A percentile compares a stretch with the other conserved stretches of the same genome.
These are phyloP conservation scores for Myotis myotis DNA, from an alignment of 2,797 vertebrate genomes.

Conservation along the genomic window DNA sequence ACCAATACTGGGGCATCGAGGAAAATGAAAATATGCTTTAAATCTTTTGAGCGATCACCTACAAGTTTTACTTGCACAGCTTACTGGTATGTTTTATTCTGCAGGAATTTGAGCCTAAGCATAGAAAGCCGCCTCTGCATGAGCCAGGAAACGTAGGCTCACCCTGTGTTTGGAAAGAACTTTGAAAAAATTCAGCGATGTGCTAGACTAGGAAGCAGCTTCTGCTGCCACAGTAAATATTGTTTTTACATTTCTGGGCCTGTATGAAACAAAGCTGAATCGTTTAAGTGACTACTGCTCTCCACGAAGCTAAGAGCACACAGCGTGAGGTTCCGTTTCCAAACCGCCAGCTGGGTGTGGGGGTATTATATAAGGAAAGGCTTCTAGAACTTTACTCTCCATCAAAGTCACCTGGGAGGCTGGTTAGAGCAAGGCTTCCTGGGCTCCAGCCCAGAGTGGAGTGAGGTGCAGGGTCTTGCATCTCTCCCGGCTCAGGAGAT, in stretches of 20 bases:
- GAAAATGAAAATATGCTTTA: not conserved
- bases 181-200: conserved; percentile 10
- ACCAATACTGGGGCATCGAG: not conserved
- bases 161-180: conserved; percentile 12
- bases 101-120: not conserved
- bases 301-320: not conserved
- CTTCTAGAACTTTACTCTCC: not conserved
- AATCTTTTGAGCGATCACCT: not conserved
- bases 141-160: conserved; percentile 44
- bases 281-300: not conserved
- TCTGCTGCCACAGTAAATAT: conserved; percentile 54
- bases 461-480: not conserved
- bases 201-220: conserved; percentile 60
- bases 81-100: not conserved
- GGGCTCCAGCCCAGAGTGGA: not conserved
- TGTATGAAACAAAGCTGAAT: not conserved
- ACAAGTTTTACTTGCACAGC: not conserved
- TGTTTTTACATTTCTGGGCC: conserved; percentile 40
- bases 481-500: not conserved
- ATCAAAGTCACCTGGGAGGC: not conserved
- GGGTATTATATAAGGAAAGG: rapidly evolving
- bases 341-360: not conserved
- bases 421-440: not conserved
- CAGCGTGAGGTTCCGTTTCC: not conserved
- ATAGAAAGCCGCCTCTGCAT: conserved; percentile 8